Conservation (phyloP, 1,140 invertebrate species). For the Pseudomyrmex pallidus region DNA sequence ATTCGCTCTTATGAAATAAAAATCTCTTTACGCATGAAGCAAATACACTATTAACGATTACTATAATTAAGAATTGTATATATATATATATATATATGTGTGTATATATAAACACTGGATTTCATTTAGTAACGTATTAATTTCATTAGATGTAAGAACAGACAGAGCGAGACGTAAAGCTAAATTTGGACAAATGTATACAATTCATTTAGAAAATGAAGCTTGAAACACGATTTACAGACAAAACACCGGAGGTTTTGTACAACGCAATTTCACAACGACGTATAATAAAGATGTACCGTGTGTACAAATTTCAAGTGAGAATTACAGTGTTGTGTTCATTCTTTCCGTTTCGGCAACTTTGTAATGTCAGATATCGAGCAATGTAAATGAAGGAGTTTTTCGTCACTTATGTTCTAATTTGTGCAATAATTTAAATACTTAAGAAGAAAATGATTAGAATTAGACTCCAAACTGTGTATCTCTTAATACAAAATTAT, state of each 20-base stretch:
- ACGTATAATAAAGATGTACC: conserved; percentile 27
- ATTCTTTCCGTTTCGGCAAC: conserved; percentile 8
- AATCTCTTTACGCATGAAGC: background rate
- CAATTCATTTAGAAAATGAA: no score
- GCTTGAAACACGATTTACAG: no score
- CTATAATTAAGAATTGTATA: no score
- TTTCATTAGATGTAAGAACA: no score
- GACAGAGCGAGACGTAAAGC: no score
- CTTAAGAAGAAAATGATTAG: conserved; percentile 37
- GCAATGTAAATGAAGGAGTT: conserved; percentile 49
- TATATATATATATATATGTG: no score
- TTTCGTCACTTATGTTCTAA: conserved; percentile 13
- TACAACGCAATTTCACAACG: conserved; percentile 9
- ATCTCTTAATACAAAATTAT: background rate
- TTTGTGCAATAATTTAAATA: conserved; percentile 29
- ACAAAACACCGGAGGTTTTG: no score
- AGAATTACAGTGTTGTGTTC: conserved; percentile 27
- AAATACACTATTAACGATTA: background rate
- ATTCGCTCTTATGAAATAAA: background rate
- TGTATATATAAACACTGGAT: no score
- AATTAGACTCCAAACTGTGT: no score
- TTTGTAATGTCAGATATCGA: conserved; percentile 25
- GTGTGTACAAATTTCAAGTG: background rate
- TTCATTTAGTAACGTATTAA: no score
- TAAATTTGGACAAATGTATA: no score